Evolutionary conservation across 2,113 vertebrate species (phyloP).

Genomic region (Centropus bengalensis): DNA sequence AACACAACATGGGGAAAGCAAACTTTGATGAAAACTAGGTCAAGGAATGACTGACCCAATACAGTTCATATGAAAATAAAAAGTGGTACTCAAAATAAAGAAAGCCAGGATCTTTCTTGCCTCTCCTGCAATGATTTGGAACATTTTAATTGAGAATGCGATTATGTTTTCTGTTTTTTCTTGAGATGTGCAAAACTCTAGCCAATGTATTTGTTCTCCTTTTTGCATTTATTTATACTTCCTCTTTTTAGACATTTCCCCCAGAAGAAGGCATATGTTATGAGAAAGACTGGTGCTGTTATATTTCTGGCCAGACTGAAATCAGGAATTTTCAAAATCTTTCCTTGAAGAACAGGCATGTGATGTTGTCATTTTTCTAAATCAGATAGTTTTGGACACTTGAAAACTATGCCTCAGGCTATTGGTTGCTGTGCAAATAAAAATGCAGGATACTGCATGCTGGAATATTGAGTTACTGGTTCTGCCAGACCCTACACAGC

Average conservation of each 20-base stretch:
- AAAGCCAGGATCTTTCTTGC: not conserved
- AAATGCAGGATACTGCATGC: fast-evolving
- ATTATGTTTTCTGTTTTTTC: not conserved
- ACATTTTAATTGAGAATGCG: not conserved
- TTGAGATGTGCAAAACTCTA: not conserved
- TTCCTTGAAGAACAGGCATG: not conserved
- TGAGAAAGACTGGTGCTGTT: not conserved
- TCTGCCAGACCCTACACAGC: not conserved
- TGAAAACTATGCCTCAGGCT: not conserved
- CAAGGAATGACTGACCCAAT: not conserved
- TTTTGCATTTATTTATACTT: not conserved
- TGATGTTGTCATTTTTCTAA: not conserved
- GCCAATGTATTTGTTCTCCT: not conserved
- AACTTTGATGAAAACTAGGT: constrained; percentile 29
- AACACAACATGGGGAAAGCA: not conserved
- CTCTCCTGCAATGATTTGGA: not conserved
- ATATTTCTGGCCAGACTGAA: not conserved
- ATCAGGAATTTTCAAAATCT: not conserved
- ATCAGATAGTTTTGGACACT: not conserved
- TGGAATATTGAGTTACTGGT: not conserved
- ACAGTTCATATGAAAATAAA: not conserved
- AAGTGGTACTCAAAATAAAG: not conserved
- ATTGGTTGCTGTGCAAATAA: not conserved
- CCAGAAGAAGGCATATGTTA: not conserved
- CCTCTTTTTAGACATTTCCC: not conserved